Conservation (phyloP, 1,140 invertebrate species). For the Drosophila insularis region DNA sequence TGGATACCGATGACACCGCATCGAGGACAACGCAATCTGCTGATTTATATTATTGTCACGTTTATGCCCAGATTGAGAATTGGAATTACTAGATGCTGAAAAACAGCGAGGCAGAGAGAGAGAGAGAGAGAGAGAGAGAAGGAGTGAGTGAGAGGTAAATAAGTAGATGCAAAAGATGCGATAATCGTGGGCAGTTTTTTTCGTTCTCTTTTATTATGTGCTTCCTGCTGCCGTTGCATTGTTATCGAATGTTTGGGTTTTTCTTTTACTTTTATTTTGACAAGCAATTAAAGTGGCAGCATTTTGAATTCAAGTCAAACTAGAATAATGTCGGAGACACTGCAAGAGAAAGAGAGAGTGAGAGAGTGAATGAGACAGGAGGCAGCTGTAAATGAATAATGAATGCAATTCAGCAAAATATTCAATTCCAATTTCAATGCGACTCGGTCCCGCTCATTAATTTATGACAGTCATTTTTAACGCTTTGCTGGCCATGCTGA, state of each 20-base stretch:
- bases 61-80: slow-evolving; percentile 70
- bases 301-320: slow-evolving; percentile 11
- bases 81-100: slow-evolving; percentile 29
- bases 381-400: slow-evolving; percentile 77
- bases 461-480: slow-evolving; percentile 79
- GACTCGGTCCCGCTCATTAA: slow-evolving; percentile 72
- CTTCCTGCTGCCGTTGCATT: not conserved
- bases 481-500: slow-evolving; percentile 66
- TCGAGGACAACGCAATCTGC: slow-evolving; percentile 48
- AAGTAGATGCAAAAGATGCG: slow-evolving; percentile 18
- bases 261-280: slow-evolving; percentile 37
- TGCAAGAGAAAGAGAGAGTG: not conserved
- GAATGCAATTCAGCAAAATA: slow-evolving; percentile 75
- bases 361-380: not conserved
- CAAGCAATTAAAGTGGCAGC: slow-evolving; percentile 57
- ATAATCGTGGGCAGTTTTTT: slow-evolving; percentile 18
- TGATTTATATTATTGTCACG: slow-evolving; percentile 77
- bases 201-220: not conserved
- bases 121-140: not conserved
- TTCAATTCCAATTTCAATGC: slow-evolving; percentile 75
- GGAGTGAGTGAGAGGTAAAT: not conserved
- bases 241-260: slow-evolving; percentile 16
- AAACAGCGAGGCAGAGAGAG: not conserved
- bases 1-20: slow-evolving; percentile 11
- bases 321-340: not conserved